Evolutionary conservation across 2,797 vertebrate species (phyloP), one percentile per base, ranked within the genome.

Genomic region (Acridotheres tristis): DNA sequence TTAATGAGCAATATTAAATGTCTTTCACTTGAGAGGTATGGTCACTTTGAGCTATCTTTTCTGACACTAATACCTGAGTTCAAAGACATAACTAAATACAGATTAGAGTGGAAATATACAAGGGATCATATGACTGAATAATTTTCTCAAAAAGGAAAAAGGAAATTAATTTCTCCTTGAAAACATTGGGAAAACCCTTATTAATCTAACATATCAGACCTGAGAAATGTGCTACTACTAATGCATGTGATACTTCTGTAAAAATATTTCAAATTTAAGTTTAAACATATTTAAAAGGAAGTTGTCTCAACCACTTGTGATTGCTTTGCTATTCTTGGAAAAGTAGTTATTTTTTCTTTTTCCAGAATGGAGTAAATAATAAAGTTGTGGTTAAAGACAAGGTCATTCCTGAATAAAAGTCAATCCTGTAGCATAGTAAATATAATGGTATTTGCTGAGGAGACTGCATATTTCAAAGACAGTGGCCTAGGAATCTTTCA

Each of bases 41-140:
- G 43, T 78, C 47, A 73, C 5, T 69, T 69, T 55, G 34, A 89
- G 19, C 13, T 45, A 21, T 54, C n/a, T 82, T 84, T 92, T 86
- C 72, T 95, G 77, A 89, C 45, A 69, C 32, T 75, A 59, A 84
- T 80, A 43, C 22, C 66, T 42, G 42, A 89, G 81, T 96, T 97
- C 84, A 97, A 96, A 97, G 83, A 40, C 51, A 59, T 92, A 94
- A 88, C 36, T 92, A 95, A 92, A 78, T 84, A 72, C 45, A 93
- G 75, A 95, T 96, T 69, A 89, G 50, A 93, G n/a, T 85, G 42
- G 75, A 92, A 93, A 77, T 91, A 74, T 58, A 67, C 34, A 45
- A 79, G 42, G n/a, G 38, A 74, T 76, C 63, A 43, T 69, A 71
- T 45, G 30, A 88, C 73, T 89, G 59, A 94, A 88, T 95, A 11